Evolutionary conservation across 2,113 vertebrate species (phyloP).

Genomic region (Mastomys natalensis): DNA sequence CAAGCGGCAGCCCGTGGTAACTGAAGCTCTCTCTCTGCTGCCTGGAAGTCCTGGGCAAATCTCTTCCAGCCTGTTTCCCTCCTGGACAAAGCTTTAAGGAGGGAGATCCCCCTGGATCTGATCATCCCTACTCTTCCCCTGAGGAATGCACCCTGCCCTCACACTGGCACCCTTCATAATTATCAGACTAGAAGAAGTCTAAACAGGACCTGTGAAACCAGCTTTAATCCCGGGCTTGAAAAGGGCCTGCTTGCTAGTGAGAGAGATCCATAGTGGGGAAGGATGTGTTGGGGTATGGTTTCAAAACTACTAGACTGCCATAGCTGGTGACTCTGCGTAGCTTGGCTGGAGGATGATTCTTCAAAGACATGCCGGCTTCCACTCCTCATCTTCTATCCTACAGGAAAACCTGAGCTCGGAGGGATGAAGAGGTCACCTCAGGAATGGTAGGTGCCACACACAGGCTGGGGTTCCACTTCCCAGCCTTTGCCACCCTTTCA

Average conservation of each 20-base stretch:
- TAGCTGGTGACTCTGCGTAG: rapidly evolving
- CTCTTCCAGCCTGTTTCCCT: not conserved
- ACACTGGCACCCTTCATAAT: not conserved
- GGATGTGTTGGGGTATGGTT: rapidly evolving
- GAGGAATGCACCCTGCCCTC: too few species aligned
- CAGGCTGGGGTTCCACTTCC: rapidly evolving
- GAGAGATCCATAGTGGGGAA: not conserved
- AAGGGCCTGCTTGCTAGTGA: rapidly evolving
- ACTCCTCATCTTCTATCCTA: not conserved
- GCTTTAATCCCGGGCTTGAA: not conserved
- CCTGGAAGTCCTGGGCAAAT: too few species aligned
- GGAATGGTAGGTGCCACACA: rapidly evolving
- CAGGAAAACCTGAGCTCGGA: not conserved
- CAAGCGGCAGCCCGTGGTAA: not conserved
- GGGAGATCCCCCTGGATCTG: rapidly evolving
- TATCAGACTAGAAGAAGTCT: not conserved
- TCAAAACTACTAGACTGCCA: not conserved
- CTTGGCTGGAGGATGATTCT: not conserved
- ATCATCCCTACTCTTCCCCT: rapidly evolving
- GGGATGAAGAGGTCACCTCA: rapidly evolving
- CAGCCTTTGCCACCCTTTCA: rapidly evolving
- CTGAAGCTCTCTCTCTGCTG: not conserved
- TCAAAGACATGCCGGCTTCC: not conserved
- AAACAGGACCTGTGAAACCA: not conserved
- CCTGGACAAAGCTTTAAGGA: not conserved